Evolutionary conservation across 1,140 invertebrate species (phyloP).

Genomic region (Habropoda laboriosa): DNA sequence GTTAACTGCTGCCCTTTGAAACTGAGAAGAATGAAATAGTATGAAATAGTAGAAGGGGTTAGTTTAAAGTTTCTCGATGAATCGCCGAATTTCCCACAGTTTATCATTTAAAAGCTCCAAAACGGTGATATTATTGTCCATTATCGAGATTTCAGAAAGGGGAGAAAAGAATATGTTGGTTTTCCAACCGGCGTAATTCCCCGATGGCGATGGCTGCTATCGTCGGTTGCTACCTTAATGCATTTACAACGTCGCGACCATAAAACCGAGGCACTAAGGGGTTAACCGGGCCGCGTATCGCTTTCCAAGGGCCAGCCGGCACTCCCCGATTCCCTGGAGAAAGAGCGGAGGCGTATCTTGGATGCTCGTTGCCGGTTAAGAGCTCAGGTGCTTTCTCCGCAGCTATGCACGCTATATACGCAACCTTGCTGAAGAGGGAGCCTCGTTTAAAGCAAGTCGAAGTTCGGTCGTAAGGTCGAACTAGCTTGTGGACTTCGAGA

Average conservation of each 20-base stretch:
- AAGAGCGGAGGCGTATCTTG: not conserved
- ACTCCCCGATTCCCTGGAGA: conserved; percentile 32
- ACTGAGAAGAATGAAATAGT: no score
- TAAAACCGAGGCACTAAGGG: conserved; percentile 60
- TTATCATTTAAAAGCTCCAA: not conserved
- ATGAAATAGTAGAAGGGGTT: not conserved
- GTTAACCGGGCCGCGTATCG: conserved; percentile 54
- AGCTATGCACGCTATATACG: not conserved
- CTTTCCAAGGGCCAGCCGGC: conserved; percentile 36
- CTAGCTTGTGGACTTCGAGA: conserved; percentile 22
- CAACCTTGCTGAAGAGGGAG: not conserved
- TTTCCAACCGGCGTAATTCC: conserved; percentile 5
- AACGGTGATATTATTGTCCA: not conserved
- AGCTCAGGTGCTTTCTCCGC: conserved; percentile 51
- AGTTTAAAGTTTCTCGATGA: not conserved
- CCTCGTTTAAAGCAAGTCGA: conserved; percentile 41
- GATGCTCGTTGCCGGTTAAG: conserved; percentile 44
- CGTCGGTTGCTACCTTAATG: conserved; percentile 44
- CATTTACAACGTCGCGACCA: conserved; percentile 56
- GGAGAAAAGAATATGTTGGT: not conserved
- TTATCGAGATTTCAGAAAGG: not conserved
- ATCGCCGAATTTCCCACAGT: not conserved
- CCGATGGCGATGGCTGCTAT: conserved; percentile 13
- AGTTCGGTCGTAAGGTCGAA: conserved; percentile 24
- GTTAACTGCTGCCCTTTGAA: no score